Evolutionary conservation across 2,113 vertebrate genomes (phyloP).

Genomic region (Misgurnus anguillicaudatus): DNA sequence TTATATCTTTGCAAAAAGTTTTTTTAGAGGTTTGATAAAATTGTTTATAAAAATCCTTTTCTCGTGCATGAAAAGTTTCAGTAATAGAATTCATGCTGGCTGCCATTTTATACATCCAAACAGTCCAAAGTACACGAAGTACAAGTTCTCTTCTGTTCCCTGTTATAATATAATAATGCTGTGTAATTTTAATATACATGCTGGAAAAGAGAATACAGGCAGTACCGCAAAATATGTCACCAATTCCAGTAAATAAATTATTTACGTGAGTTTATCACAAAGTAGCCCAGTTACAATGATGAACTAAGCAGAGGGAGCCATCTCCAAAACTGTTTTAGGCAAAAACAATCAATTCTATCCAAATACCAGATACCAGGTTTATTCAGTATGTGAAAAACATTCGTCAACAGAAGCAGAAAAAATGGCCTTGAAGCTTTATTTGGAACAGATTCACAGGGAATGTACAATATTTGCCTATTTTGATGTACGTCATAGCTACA

Average conservation of each 20-base stretch:
- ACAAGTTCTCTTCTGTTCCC: background rate
- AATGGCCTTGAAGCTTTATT: conserved; percentile 10
- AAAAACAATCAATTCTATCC: conserved; percentile 3
- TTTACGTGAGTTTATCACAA: background rate
- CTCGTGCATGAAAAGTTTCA: background rate
- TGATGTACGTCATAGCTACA: background rate
- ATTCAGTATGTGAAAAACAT: background rate
- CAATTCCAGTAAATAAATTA: background rate
- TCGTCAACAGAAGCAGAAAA: background rate
- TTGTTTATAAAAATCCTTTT: background rate
- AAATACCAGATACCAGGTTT: background rate
- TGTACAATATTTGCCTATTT: conserved; percentile 3
- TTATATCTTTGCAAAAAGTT: too few relatives aligned
- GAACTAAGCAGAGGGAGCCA: background rate
- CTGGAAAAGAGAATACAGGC: background rate
- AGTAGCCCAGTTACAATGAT: background rate
- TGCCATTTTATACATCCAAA: background rate
- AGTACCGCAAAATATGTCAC: background rate
- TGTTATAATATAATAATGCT: conserved; percentile 13
- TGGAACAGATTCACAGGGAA: background rate
- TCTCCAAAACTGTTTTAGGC: background rate
- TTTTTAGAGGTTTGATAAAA: too few relatives aligned
- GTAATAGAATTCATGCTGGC: background rate
- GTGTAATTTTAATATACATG: background rate
- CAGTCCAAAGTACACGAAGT: background rate